Percentiles rank a stretch among this genome's conserved stretches.
phyloP scores from a whole-genome alignment of 1,140 invertebrate species.

The Heliconius himera region DNA sequence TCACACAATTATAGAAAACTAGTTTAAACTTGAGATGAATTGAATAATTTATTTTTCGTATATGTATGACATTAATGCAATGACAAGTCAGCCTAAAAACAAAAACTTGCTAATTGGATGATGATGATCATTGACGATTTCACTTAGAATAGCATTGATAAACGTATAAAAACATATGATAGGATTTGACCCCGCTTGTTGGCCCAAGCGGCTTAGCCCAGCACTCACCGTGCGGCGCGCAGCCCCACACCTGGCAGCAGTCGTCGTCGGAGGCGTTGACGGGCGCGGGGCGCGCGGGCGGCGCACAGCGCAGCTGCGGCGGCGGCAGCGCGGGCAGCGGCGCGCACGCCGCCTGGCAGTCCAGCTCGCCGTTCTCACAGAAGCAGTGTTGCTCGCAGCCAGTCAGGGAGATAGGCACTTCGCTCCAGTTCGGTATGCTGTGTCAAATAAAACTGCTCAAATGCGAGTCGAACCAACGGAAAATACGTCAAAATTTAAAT shows the following conservation, averaged over 20 bases:
- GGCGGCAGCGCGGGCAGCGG: constrained; percentile 89
- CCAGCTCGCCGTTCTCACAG: constrained; percentile 92
- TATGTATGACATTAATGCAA: too few species aligned
- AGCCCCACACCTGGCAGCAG: constrained; percentile 90
- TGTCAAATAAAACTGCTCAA: background rate
- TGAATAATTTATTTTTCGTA: too few species aligned
- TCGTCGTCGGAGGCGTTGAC: constrained; percentile 88
- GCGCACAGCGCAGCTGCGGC: constrained; percentile 86
- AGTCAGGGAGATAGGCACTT: constrained; percentile 84
- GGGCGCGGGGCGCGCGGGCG: constrained; percentile 83
- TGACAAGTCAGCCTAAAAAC: too few species aligned
- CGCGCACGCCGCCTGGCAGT: constrained; percentile 90
- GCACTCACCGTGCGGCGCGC: constrained; percentile 74
- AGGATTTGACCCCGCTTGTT: too few species aligned
- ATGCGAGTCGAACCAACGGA: too few species aligned
- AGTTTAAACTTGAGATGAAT: too few species aligned
- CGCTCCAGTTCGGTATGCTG: constrained; percentile 85
- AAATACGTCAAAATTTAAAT: too few species aligned
- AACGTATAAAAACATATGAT: too few species aligned
- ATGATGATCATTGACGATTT: background rate
- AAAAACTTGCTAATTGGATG: too few species aligned
- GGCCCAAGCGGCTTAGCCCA: too few species aligned
- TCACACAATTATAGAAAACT: too few species aligned
- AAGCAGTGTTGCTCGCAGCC: constrained; percentile 93
- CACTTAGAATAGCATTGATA: background rate